Conservation (phyloP, 2,888 invertebrate genomes). For the Sceliomorpha sp. region DNA sequence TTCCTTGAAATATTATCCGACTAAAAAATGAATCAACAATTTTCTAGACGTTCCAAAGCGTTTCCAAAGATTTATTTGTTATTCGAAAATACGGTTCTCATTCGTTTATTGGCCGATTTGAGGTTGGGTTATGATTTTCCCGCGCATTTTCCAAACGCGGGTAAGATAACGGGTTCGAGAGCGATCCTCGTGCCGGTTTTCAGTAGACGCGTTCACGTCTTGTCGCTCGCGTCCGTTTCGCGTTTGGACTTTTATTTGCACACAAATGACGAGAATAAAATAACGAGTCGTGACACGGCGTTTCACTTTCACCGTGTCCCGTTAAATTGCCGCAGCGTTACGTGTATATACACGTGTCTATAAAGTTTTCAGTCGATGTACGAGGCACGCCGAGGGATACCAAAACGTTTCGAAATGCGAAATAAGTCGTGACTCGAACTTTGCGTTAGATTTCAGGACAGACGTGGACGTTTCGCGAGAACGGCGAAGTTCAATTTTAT, state of each 20-base stretch:
- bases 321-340: constrained; percentile 26
- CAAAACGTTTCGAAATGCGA: constrained; percentile 32
- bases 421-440: constrained; percentile 31
- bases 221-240: constrained; percentile 32
- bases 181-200: constrained; percentile 26
- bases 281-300: constrained; percentile 52
- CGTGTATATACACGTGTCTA: constrained; percentile 30
- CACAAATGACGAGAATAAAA: constrained; percentile 61
- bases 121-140: no score
- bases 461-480: constrained; percentile 10
- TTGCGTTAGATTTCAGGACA: constrained; percentile 17
- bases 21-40: no score
- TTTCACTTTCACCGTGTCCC: constrained; percentile 52
- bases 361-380: constrained; percentile 28
- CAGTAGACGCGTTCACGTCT: constrained; percentile 27
- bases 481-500: constrained; percentile 20
- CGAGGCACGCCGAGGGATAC: constrained; percentile 25
- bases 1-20: no score
- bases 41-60: no score
- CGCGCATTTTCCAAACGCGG: no score
- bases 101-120: no score
- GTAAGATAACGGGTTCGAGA: constrained; percentile 5
- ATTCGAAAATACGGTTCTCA: no score
- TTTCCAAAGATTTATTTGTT: no score
- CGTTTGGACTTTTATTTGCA: constrained; percentile 55